Conservation (phyloP, 2,797 vertebrate species). For the Pterois miles region DNA sequence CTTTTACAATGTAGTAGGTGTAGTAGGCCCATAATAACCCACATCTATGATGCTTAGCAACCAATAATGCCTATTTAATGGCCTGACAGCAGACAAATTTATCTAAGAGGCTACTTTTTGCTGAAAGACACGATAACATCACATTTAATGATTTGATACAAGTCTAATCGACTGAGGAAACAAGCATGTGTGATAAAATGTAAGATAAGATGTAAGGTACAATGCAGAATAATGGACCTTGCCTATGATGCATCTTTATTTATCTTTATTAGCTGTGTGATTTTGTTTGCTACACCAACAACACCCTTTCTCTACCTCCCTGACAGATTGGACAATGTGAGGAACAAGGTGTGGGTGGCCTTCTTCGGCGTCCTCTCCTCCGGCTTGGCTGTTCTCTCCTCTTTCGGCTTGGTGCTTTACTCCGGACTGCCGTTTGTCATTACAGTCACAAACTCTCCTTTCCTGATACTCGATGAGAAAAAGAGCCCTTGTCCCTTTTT, state of each 20-base stretch:
- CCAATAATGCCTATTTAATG: too few relatives aligned
- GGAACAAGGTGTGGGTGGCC: slow-evolving; percentile 86
- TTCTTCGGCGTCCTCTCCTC: slow-evolving; percentile 82
- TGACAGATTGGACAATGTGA: slow-evolving; percentile 81
- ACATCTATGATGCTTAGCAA: too few relatives aligned
- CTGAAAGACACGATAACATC: too few relatives aligned
- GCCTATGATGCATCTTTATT: too few relatives aligned
- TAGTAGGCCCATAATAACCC: too few relatives aligned
- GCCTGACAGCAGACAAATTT: too few relatives aligned
- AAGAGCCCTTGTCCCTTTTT: neutral
- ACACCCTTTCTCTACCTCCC: neutral
- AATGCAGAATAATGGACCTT: neutral
- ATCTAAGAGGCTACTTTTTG: too few relatives aligned
- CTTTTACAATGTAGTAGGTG: too few relatives aligned
- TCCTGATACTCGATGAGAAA: slow-evolving; percentile 87
- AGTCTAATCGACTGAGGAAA: too few relatives aligned
- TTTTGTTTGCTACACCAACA: neutral
- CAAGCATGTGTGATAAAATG: too few relatives aligned
- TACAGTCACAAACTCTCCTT: slow-evolving; percentile 85
- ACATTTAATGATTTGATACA: too few relatives aligned
- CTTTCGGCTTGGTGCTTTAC: slow-evolving; percentile 86
- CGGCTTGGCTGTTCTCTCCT: slow-evolving; percentile 84
- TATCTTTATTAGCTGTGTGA: neutral
- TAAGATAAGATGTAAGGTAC: too few relatives aligned
- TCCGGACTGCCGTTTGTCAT: slow-evolving; percentile 84